Conservation (phyloP, 1,140 invertebrate species). For the Platyscapa corneri region DNA sequence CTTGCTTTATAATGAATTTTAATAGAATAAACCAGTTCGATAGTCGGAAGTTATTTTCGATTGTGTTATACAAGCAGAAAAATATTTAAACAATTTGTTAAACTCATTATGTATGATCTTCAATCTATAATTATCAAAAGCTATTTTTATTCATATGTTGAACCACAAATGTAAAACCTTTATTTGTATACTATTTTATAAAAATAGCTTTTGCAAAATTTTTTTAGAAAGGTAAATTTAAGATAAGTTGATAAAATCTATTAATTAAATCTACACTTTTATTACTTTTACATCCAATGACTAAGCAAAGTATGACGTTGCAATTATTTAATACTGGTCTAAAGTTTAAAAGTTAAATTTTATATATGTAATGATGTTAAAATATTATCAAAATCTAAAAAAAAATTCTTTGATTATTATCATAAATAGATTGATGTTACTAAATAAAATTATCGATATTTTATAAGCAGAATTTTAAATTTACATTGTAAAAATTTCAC, state of each 20-base stretch:
- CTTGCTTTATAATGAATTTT: no score
- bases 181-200: no score
- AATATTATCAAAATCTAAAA: no score
- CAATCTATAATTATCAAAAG: background rate
- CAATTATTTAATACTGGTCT: background rate
- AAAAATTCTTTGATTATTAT: no score
- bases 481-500: no score
- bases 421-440: no score
- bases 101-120: background rate
- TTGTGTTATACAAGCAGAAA: background rate
- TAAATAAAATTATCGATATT: no score
- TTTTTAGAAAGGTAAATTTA: background rate
- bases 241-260: background rate
- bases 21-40: no score
- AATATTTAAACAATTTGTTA: background rate
- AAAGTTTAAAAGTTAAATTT: no score
- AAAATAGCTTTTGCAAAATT: no score
- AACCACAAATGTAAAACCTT: background rate
- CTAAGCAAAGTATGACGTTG: background rate
- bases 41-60: background rate
- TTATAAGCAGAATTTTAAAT: no score
- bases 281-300: background rate
- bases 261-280: background rate
- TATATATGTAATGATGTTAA: no score
- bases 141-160: background rate